Evolutionary conservation across 2,113 vertebrate species (phyloP), one percentile per base, ranked within the genome.

Genomic region (Onychorhynchus coronatus): DNA sequence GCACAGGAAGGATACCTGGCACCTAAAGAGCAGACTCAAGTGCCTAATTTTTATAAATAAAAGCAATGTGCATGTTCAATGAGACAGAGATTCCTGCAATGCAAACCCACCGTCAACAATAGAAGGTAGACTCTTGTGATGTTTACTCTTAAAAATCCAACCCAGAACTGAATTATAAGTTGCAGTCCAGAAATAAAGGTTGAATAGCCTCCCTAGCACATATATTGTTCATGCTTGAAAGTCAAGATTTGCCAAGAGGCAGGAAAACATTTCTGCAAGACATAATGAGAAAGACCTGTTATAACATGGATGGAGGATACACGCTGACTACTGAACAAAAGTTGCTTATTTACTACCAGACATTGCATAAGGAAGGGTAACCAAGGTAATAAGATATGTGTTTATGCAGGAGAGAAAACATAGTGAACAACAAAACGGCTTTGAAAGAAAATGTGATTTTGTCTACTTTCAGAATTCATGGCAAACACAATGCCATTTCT

Each of bases 391-490:
- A 16, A 24, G 24, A 19, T 6, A n/a, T 5, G 8, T 70, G 59
- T 39, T 92, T 58, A 53, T 41, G 30, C 28, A 86, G 41, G 44
- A 89, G 6, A 80, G 19, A 67, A 83, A 95, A 85, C 12, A 33
- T 8, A 85, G 33, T 61, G 66, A 81, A 85, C 28, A 89, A 72
- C 44, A 85, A 82, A 62, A 59, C 8, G 37, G 21, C 37, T 83
- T 42, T 41, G 25, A 53, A 74, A 44, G 39, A 74, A 89, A 89
- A 89, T 2, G 7, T 12, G 3, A 21, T 27, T 92, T 85, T 75
- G 30, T 27, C 61, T 87, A n/a, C 80, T 72, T 52, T 66, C 46
- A 85, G 59, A 89, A 87, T 71, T 81, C 77, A 76, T 28, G 56
- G 73, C 59, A 68, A 91, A 88, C 10, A 18, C 19, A 37, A 31